A percentile compares a stretch with the other conserved stretches of the same genome.
These are phyloP conservation scores for Drosophila ohnishii DNA, from an alignment of 1,140 invertebrate genomes.

Conservation along the genomic window DNA sequence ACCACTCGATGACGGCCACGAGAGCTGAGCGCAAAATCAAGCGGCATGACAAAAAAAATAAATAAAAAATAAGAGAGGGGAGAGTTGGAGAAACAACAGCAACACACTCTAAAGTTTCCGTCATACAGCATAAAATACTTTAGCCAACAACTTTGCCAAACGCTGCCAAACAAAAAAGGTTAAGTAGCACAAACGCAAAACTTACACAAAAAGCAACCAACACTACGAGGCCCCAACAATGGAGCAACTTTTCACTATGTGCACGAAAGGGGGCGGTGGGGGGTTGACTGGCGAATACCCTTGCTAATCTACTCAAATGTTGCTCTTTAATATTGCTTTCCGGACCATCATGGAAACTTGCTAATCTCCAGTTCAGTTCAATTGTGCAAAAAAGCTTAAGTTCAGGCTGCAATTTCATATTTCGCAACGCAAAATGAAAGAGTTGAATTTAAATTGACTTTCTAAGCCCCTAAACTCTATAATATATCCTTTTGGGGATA, in stretches of 20 bases:
- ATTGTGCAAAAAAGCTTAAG: not conserved
- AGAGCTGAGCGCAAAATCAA: constrained; percentile 51
- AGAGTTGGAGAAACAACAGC: constrained; percentile 13
- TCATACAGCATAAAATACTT: constrained; percentile 60
- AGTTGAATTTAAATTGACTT: not conserved
- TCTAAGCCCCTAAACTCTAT: not conserved
- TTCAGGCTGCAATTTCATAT: not conserved
- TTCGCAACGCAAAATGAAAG: not conserved
- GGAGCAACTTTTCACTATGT: constrained; percentile 28
- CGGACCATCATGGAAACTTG: not conserved
- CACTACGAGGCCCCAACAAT: constrained; percentile 28
- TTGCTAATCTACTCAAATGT: constrained; percentile 21
- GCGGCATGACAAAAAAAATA: constrained; percentile 49
- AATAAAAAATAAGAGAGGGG: constrained; percentile 13
- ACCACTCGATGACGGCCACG: constrained; percentile 45
- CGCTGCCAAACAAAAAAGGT: constrained; percentile 48
- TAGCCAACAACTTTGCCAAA: constrained; percentile 58
- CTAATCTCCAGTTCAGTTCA: constrained; percentile 9
- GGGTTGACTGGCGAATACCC: constrained; percentile 11
- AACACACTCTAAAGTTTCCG: constrained; percentile 42
- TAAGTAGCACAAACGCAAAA: constrained; percentile 63
- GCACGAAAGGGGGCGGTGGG: not conserved
- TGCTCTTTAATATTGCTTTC: constrained; percentile 13
- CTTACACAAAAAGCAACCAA: constrained; percentile 35
- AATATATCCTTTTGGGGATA: not conserved